phyloP scores from a whole-genome alignment of 30 jellyfish, hydroid and myxozoan genomes.

The Turritopsis rubra region DNA sequence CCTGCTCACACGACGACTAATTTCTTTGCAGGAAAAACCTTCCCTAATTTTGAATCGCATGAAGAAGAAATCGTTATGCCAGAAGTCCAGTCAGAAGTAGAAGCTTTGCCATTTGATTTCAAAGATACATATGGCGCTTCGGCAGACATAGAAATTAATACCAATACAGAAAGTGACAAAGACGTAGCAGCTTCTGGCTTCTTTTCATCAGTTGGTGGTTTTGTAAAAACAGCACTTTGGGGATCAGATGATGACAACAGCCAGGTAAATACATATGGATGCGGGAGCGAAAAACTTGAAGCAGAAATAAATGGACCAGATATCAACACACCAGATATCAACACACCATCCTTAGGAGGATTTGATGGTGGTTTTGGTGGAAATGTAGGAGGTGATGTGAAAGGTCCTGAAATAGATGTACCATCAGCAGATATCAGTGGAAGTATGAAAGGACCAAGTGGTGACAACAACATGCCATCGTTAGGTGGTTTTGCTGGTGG shows the following conservation, averaged over 20 bases:
- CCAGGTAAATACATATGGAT: not conserved
- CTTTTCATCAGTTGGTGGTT: not conserved
- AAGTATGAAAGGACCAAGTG: too few relatives aligned
- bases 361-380: too few relatives aligned
- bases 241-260: not conserved
- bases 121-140: not conserved
- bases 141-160: not conserved
- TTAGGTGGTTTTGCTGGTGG: too few relatives aligned
- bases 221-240: not conserved
- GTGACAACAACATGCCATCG: too few relatives aligned
- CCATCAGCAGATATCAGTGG: too few relatives aligned
- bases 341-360: too few relatives aligned
- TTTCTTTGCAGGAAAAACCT: not conserved
- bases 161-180: not conserved
- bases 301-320: too few relatives aligned
- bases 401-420: too few relatives aligned
- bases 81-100: not conserved
- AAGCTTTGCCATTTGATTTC: not conserved
- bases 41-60: not conserved
- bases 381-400: too few relatives aligned
- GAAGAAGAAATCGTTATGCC: not conserved
- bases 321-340: too few relatives aligned
- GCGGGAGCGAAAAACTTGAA: too few relatives aligned
- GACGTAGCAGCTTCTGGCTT: not conserved
- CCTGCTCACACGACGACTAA: not conserved